These are phyloP conservation scores for Danio rerio DNA, from an alignment of 2,113 vertebrate genomes.

Conservation along the genomic window DNA sequence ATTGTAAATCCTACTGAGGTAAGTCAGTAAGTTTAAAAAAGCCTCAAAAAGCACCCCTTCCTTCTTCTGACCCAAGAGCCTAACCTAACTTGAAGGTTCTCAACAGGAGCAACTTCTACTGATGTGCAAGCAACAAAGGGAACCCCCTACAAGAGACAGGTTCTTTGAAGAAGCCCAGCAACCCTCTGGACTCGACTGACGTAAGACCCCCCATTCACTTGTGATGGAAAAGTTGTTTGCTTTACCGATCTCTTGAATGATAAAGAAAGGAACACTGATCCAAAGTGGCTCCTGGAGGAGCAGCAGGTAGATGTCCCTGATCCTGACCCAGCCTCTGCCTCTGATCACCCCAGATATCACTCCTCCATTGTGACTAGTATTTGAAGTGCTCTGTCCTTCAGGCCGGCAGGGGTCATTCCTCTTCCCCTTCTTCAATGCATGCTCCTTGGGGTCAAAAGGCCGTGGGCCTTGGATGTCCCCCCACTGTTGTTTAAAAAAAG, in stretches of 20 bases:
- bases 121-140: conserved; percentile 15
- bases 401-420: conserved; percentile 78
- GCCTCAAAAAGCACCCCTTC: neutral
- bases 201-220: conserved; percentile 42
- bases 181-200: conserved; percentile 33
- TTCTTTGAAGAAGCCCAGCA: conserved; percentile 48
- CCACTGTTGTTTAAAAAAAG: conserved; percentile 63
- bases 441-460: conserved; percentile 88
- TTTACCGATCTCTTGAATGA: conserved; percentile 49
- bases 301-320: conserved; percentile 37
- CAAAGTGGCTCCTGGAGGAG: conserved; percentile 21
- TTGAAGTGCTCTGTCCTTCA: conserved; percentile 65
- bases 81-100: neutral
- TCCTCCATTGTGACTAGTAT: conserved; percentile 63
- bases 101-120: conserved; percentile 10
- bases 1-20: neutral
- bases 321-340: conserved; percentile 33
- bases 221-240: conserved; percentile 55
- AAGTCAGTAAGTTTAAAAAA: neutral
- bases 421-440: conserved; percentile 86
- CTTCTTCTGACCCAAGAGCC: neutral
- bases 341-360: conserved; percentile 43
- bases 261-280: conserved; percentile 46
- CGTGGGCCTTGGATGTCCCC: conserved; percentile 70
- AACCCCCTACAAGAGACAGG: conserved; percentile 46